Evolutionary conservation across 35 echinoderm and acorn worm genomes (phyloP).

Genomic region (Apostichopus californicus): DNA sequence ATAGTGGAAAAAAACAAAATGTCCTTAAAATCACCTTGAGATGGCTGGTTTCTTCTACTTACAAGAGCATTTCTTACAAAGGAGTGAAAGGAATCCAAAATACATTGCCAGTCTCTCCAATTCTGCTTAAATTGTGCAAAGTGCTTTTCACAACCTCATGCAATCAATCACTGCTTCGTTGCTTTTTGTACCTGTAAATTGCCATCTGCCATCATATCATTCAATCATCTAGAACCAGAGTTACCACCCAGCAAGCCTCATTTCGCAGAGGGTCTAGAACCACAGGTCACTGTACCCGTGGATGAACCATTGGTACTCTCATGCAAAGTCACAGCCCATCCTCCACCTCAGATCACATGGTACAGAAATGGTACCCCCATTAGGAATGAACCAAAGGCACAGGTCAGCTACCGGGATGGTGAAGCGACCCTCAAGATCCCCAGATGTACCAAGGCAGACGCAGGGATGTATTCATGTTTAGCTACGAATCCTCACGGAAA

Average conservation of each 20-base stretch:
- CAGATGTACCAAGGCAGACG: conserved; percentile 57
- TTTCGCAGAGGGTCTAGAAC: conserved; percentile 46
- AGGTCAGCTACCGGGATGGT: conserved; percentile 62
- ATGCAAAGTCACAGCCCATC: conserved; percentile 55
- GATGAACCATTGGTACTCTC: conserved; percentile 44
- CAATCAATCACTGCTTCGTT: neutral
- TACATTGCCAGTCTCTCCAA: too few species aligned
- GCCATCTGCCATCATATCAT: conserved; percentile 1
- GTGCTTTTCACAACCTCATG: too few species aligned
- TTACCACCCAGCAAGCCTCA: conserved; percentile 33
- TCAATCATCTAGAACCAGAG: conserved; percentile 34
- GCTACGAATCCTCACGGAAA: conserved; percentile 66
- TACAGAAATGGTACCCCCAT: conserved; percentile 67
- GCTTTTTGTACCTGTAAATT: neutral
- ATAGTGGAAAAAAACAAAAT: too few species aligned
- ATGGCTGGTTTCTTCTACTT: too few species aligned
- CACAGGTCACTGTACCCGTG: conserved; percentile 38
- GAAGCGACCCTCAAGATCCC: conserved; percentile 58
- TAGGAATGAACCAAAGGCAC: conserved; percentile 45
- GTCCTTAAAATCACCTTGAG: too few species aligned
- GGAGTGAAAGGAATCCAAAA: too few species aligned
- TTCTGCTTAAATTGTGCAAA: too few species aligned
- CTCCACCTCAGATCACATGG: conserved; percentile 68
- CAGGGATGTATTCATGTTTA: conserved; percentile 72
- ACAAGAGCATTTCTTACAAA: too few species aligned